Evolutionary conservation across 2,888 invertebrate genomes (phyloP), one percentile per base, ranked within the genome.

Genomic region (Hofmannophila pseudospretella): DNA sequence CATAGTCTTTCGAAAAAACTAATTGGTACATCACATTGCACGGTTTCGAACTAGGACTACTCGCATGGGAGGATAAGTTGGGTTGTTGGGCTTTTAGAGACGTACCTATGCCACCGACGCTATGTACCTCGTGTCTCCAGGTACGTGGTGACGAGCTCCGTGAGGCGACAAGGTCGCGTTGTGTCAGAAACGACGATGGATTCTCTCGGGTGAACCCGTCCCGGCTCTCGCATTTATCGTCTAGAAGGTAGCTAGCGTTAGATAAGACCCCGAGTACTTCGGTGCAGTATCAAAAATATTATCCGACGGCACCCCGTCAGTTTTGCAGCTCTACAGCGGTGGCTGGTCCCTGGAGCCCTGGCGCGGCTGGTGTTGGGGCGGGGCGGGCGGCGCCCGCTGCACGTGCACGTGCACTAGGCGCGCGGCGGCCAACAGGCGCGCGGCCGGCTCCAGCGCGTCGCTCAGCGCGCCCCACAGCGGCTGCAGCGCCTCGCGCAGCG

Each of bases 401-500:
- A 11, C 22, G 34, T 39, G 67, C 47, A 71, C 62, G 36, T 66
- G 60, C 38, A 61, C 59, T 11, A 70, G 54, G 34, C 67, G 67
- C 51, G 47, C 42, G 19, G 58, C 54, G 19, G 44, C 51, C 44
- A 64, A 54, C 52, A 66, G 42, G 32, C 60, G 60, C 49, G 51
- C 58, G 27, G 59, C 53, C 49, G 72, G 67, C 42, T 55, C 58
- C 48, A 56, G 36, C 42, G 58, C 69, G 51, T 67, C 71, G n/a
- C 34, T 41, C 52, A 40, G 39, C 44, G 57, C 46, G 12, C 26
- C 44, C 45, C 54, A 48, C 47, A 62, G 45, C 44, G 72, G 68
- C 3, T 50, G 54, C 55, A 90, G 85, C 42, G 91, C 86, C 62
- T 90, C 91, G 13, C 90, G 84, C 16, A 90, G 26, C 1, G 91